phyloP scores from a whole-genome alignment of 2,888 invertebrate species.

The Ariolimax columbianus region DNA sequence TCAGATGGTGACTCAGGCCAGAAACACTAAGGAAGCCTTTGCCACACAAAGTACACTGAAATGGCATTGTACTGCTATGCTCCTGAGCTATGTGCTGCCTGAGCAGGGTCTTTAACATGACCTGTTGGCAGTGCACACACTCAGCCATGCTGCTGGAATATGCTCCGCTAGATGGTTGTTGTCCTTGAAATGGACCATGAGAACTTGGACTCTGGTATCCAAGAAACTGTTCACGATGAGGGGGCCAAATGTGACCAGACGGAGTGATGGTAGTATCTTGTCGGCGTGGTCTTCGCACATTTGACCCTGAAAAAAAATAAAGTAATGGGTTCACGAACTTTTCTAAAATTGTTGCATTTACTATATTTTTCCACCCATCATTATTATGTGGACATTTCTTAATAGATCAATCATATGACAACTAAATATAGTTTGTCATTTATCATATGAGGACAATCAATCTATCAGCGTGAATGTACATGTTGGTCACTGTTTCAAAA shows the following conservation, averaged over 20 bases:
- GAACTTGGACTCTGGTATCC: neutral
- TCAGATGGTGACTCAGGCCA: constrained; percentile 36
- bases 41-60: constrained; percentile 38
- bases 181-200: neutral
- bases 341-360: neutral
- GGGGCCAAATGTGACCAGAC: neutral
- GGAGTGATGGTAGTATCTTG: neutral
- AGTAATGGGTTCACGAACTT: neutral
- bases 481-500: neutral
- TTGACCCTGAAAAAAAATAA: constrained; percentile 14
- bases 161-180: neutral
- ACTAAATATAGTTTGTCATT: neutral
- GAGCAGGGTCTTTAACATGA: neutral
- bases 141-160: constrained; percentile 19
- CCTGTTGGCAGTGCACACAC: constrained; percentile 30
- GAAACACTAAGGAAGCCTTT: constrained; percentile 36
- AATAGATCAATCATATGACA: neutral
- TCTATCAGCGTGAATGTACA: neutral
- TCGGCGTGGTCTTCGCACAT: neutral
- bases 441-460: neutral
- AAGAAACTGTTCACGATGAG: neutral
- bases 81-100: constrained; percentile 29
- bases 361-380: neutral
- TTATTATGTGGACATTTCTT: neutral
- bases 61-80: constrained; percentile 38